phyloP scores from a whole-genome alignment of 2,797 vertebrate species.

The Dallia pectoralis region DNA sequence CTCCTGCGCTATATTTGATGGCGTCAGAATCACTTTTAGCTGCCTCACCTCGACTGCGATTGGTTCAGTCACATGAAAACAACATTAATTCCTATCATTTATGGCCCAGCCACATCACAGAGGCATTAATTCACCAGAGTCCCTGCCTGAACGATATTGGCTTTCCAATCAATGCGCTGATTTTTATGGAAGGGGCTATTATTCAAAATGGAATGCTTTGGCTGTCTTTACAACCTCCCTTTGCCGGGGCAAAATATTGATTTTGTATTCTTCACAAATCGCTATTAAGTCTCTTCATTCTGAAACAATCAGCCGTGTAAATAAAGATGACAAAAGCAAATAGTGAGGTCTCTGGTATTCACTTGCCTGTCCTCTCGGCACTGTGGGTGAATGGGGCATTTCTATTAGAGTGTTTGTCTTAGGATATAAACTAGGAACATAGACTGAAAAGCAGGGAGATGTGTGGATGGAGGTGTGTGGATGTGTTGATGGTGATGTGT shows the following conservation, averaged over 20 bases:
- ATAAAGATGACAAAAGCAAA: slow-evolving; percentile 47
- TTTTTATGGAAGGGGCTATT: slow-evolving; percentile 61
- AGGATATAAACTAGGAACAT: neutral
- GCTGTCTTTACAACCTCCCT: slow-evolving; percentile 48
- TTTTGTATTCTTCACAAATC: slow-evolving; percentile 62
- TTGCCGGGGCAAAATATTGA: slow-evolving; percentile 61
- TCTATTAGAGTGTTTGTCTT: slow-evolving; percentile 1
- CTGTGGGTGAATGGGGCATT: neutral
- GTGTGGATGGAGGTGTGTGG: no score
- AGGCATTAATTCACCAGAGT: slow-evolving; percentile 1
- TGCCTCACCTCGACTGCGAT: slow-evolving; percentile 44
- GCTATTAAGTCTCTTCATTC: slow-evolving; percentile 59
- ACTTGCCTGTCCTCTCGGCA: neutral
- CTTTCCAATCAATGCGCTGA: slow-evolving; percentile 73
- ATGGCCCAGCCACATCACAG: slow-evolving; percentile 50
- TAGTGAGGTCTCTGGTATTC: slow-evolving; percentile 14
- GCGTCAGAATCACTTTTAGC: slow-evolving; percentile 49
- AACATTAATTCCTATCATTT: slow-evolving; percentile 65
- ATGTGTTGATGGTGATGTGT: neutral
- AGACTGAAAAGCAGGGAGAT: neutral
- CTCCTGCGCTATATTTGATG: slow-evolving; percentile 47
- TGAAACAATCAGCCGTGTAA: slow-evolving; percentile 57
- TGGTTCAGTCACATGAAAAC: slow-evolving; percentile 67
- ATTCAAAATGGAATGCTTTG: slow-evolving; percentile 57
- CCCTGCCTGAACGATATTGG: slow-evolving; percentile 57